phyloP scores from a whole-genome alignment of 2,113 vertebrate genomes.

The Hemibagrus wyckioides region DNA sequence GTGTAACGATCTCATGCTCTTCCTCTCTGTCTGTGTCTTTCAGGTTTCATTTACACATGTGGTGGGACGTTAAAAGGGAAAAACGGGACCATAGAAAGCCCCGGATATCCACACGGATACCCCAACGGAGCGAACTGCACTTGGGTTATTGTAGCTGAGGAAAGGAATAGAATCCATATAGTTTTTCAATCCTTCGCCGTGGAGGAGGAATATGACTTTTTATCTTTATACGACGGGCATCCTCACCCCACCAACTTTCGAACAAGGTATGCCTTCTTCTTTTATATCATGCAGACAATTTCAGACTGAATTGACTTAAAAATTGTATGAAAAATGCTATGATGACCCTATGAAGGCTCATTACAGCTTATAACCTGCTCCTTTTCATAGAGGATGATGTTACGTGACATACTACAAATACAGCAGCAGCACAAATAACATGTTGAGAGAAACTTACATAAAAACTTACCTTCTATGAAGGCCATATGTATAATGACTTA shows the following conservation, averaged over 20 bases:
- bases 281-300: not conserved
- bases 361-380: not conserved
- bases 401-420: not conserved
- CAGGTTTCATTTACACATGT: constrained; percentile 97
- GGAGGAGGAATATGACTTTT: constrained; percentile 99
- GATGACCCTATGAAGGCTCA: not conserved
- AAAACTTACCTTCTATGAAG: not conserved
- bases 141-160: constrained; percentile 96
- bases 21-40: constrained; percentile 41
- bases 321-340: not conserved
- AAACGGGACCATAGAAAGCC: constrained; percentile 98
- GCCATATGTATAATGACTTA: not conserved
- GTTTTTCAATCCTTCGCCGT: constrained; percentile 98
- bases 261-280: constrained; percentile 79
- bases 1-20: constrained; percentile 10
- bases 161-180: constrained; percentile 95
- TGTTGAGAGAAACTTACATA: not conserved
- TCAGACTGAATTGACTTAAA: not conserved
- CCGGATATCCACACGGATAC: constrained; percentile 98
- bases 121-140: constrained; percentile 99
- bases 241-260: constrained; percentile 95
- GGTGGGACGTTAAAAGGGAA: constrained; percentile 96
- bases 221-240: constrained; percentile 96
- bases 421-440: not conserved
- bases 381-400: not conserved